These are phyloP conservation scores for Cebus imitator DNA, from an alignment of 2,113 vertebrate genomes.

Conservation along the genomic window DNA sequence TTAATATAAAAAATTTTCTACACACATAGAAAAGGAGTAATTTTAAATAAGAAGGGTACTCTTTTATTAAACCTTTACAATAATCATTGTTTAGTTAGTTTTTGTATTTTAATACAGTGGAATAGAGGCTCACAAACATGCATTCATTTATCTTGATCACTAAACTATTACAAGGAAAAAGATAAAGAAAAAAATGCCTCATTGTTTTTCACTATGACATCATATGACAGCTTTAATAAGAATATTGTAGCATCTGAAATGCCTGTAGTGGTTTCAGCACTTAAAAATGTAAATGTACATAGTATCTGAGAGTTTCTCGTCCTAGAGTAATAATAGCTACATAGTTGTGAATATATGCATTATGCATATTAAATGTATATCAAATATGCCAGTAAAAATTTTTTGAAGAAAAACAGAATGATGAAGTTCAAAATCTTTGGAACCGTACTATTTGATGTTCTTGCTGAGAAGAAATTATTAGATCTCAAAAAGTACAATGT, in stretches of 20 bases:
- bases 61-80: not conserved
- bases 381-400: not conserved
- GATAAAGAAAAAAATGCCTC: not conserved
- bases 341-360: not conserved
- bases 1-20: no score
- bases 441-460: conserved; percentile 63
- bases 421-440: conserved; percentile 60
- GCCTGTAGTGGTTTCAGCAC: not conserved
- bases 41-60: no score
- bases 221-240: not conserved
- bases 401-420: conserved; percentile 69
- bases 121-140: not conserved
- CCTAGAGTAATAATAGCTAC: not conserved
- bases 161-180: not conserved
- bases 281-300: not conserved
- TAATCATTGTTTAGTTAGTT: not conserved
- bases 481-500: not conserved
- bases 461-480: conserved; percentile 72
- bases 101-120: not conserved
- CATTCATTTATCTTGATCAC: not conserved
- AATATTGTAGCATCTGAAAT: not conserved
- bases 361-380: not conserved
- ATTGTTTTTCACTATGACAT: not conserved
- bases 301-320: not conserved
- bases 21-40: no score